Evolutionary conservation across 2,888 invertebrate genomes (phyloP), one percentile per base, ranked within the genome.

Genomic region (Andrena marginata): DNA sequence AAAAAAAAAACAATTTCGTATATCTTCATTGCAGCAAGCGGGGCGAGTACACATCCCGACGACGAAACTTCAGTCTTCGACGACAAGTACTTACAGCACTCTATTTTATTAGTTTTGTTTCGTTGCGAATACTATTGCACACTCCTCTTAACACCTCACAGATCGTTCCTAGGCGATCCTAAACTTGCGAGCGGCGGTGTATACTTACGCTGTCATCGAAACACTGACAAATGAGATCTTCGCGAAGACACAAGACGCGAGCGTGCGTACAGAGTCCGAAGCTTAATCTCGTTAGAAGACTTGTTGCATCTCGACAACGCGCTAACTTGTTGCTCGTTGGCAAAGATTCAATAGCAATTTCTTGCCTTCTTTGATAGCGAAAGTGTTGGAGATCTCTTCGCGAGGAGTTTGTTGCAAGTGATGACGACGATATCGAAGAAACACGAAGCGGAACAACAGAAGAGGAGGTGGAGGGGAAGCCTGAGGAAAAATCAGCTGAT

Each of bases 1-100:
- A 90, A 92, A 91, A 89, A 69, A 31, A 67, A 35, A 42, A 56
- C 33, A 33, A 64, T 8, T 26, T 56, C 56, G 16, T 42, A 42
- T 56, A 56, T 56, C 23, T 26, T 56, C 23, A 56, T 56, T 26
- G 10, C 56, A 10, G 23, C 23, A 56, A 4, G 23, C 23, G 10
- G 20, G 20, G 56, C 20, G 8, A 56, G 23, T 23, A 56, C 56
- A 20, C 20, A 56, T 56, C 56, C 56, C 23, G 10, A 56, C 51
- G 56, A 26, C 10, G 23, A 56, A 56, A 20, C 23, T 26, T 26
- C 4, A 13, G 7, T 56, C 23, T 56, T 56, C 56, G 0, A 26
- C 23, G 26, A 26, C 26, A 42, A 42, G 16, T 42, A 42, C 16
- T 42, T 42, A 1, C 42, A 42, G 42, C 42, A 16, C 42, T 42